phyloP scores from a whole-genome alignment of 2,888 invertebrate species.

The Mythimna lalbum region DNA sequence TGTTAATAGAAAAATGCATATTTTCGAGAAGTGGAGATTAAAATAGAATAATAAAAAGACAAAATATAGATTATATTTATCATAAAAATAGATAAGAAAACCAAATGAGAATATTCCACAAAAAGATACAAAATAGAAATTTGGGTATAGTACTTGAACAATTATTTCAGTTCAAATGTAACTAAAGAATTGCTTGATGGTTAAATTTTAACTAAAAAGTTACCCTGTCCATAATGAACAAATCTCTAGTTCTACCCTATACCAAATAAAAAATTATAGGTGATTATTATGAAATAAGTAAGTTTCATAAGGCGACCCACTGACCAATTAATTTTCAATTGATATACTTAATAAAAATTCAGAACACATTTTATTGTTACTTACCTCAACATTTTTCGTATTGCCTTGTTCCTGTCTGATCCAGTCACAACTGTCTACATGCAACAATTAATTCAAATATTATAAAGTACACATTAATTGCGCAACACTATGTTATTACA shows the following conservation, averaged over 20 bases:
- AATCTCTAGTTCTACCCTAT: no score
- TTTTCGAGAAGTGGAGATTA: not conserved
- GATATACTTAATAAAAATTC: not conserved
- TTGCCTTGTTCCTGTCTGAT: constrained; percentile 38
- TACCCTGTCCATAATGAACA: no score
- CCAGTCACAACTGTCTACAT: constrained; percentile 44
- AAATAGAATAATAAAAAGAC: not conserved
- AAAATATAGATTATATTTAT: not conserved
- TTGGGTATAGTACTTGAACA: not conserved
- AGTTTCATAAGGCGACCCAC: no score
- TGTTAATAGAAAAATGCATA: not conserved
- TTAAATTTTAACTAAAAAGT: no score
- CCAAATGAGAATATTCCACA: not conserved
- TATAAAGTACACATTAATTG: not conserved
- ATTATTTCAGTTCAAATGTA: not conserved
- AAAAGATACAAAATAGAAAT: not conserved
- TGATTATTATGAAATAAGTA: no score
- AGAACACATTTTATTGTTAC: constrained; percentile 8
- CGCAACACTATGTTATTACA: constrained; percentile 20
- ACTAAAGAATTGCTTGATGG: not conserved
- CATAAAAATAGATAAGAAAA: not conserved
- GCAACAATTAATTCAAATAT: not conserved
- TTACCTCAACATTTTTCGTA: constrained; percentile 56
- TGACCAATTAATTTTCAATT: not conserved
- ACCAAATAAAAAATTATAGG: no score